phyloP scores from a whole-genome alignment of 2,113 vertebrate genomes.

The Hyla sarda region DNA sequence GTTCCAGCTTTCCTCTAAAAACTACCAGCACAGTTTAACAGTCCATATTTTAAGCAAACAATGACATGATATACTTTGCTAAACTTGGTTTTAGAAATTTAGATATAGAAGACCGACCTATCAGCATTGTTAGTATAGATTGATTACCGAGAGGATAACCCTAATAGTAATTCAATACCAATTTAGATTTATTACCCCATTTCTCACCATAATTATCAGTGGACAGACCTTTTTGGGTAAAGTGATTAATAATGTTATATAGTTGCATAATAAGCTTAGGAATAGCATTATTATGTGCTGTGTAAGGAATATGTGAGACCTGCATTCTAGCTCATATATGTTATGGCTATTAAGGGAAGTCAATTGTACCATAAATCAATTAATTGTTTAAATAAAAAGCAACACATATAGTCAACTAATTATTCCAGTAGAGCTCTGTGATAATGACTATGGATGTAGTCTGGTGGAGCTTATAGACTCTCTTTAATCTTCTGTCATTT shows the following conservation, averaged over 20 bases:
- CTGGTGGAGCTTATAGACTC: background rate
- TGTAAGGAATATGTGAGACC: constrained; percentile 5
- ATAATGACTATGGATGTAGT: constrained; percentile 1
- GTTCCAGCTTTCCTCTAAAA: constrained; percentile 29
- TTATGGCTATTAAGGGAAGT: constrained; percentile 28
- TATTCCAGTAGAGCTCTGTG: background rate
- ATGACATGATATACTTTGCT: background rate
- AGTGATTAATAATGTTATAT: constrained; percentile 20
- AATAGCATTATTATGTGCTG: constrained; percentile 25
- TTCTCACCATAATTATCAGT: constrained; percentile 35
- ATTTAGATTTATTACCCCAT: constrained; percentile 38
- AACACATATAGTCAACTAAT: background rate
- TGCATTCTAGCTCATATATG: background rate
- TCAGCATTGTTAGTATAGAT: constrained; percentile 29
- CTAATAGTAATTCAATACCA: constrained; percentile 29
- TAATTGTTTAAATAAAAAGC: background rate
- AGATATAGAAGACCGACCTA: background rate
- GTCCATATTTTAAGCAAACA: constrained; percentile 43
- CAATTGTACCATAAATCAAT: background rate
- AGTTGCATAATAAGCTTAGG: constrained; percentile 33
- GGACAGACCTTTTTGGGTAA: constrained; percentile 28
- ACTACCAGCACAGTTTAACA: background rate
- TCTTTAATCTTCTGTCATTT: background rate
- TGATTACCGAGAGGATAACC: constrained; percentile 18
- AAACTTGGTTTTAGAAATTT: background rate